Conservation (phyloP, 2,113 vertebrate genomes). For the Psophia crepitans region DNA sequence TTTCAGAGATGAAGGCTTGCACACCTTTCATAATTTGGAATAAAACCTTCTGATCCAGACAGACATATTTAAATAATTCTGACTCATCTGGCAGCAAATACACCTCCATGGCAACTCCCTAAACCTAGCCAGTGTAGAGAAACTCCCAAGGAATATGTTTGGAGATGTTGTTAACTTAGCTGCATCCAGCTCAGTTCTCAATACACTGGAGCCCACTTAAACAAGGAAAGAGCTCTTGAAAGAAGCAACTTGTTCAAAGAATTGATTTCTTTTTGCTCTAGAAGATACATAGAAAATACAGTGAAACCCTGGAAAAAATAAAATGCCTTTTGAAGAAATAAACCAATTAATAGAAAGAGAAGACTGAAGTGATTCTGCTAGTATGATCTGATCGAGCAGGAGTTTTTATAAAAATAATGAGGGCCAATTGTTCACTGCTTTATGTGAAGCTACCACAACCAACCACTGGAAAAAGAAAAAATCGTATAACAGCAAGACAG, state of each 20-base stretch:
- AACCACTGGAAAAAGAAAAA: background rate
- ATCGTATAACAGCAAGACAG: background rate
- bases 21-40: background rate
- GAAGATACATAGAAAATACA: background rate
- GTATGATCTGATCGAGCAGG: background rate
- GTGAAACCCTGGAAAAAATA: background rate
- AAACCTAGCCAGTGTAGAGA: background rate
- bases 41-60: slow-evolving; percentile 28
- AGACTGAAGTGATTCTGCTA: background rate
- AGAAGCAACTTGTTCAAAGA: slow-evolving; percentile 11
- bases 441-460: background rate
- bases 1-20: background rate
- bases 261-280: background rate
- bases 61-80: slow-evolving; percentile 46
- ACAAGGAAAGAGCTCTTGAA: slow-evolving; percentile 3
- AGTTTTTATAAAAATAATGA: background rate
- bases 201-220: background rate
- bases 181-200: background rate
- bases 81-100: slow-evolving; percentile 10
- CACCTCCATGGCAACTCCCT: background rate
- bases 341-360: background rate
- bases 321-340: background rate
- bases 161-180: background rate
- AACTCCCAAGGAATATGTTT: background rate
- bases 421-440: background rate